Base-by-base conservation (phyloP, 92 coral and sea anemone genomes). In the Umimayanthus chanpuru region DNA sequence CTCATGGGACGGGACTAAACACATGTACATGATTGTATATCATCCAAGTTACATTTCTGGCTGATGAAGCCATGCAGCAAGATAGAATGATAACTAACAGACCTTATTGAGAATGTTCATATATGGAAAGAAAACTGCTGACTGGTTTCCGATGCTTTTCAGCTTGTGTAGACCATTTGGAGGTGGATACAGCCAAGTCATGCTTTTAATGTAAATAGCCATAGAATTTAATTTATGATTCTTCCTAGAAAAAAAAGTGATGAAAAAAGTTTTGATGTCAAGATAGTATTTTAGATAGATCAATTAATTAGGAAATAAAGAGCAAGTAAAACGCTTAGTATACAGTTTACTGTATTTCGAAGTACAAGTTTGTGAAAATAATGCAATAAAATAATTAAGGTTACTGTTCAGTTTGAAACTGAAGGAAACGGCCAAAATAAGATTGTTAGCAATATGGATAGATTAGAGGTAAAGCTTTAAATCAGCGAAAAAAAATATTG, bases 161-260 rank as follows among this genome's bases (percentile, higher is more conserved):
- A 61, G 26, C 6, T 4, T 61, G 25, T 61, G 4, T 5, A 61
- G 68, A 21, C 56, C 56, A 50, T 50, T 47, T 18, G 21, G 25
- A 21, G 8, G 8, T 61, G 68, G 25, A 61, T 5, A 61, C n/a
- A 61, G 58, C 20, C 3, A 18, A 11, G 58, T 53, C 58, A 2
- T 73, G 79, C 43, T n/a, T 20, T 12, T 73, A 36, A 15, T 75
- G 79, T 75, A 75, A 75, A 75, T 75, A 75, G 79, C 43, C 18
- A 75, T 44, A 20, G 44, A 39, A 75, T 44, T 39, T 75, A 75
- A 75, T 75, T 75, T 75, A 75, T 75, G 79, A 75, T 73, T 75
- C 15, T 15, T 16, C 65, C 23, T 2, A 29, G 11, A 39, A 75
- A 38, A 38, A 21, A 75, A 73, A 36, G 18, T 53, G 58, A 53